Evolutionary conservation across 2,113 vertebrate species (phyloP).

Genomic region (Dicerorhinus sumatrensis): DNA sequence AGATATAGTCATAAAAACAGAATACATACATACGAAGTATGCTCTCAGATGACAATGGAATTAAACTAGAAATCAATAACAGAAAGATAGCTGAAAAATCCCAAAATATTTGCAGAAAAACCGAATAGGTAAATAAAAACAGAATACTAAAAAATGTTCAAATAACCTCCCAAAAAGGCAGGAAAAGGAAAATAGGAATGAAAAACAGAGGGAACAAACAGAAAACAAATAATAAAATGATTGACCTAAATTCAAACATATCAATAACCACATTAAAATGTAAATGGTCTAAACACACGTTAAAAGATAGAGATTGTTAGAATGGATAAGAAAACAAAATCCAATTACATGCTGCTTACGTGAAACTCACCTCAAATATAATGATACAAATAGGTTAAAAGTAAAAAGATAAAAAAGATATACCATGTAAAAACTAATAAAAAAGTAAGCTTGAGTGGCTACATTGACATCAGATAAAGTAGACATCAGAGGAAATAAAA

Average conservation of each 20-base stretch:
- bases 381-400: background rate
- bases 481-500: background rate
- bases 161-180: background rate
- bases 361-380: background rate
- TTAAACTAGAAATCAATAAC: background rate
- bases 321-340: background rate
- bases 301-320: background rate
- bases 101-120: background rate
- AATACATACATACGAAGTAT: background rate
- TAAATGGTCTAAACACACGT: background rate
- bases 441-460: background rate
- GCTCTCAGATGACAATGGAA: background rate
- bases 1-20: background rate
- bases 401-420: background rate
- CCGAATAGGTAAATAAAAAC: background rate
- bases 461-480: background rate
- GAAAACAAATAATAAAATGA: slow-evolving; percentile 6
- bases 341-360: background rate
- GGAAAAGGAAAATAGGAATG: background rate
- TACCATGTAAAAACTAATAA: background rate
- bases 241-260: background rate
- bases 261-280: background rate
- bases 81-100: background rate
- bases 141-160: background rate
- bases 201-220: background rate